These are phyloP conservation scores for Lasiurus cinereus DNA, from an alignment of 2,113 vertebrate genomes.

Conservation along the genomic window DNA sequence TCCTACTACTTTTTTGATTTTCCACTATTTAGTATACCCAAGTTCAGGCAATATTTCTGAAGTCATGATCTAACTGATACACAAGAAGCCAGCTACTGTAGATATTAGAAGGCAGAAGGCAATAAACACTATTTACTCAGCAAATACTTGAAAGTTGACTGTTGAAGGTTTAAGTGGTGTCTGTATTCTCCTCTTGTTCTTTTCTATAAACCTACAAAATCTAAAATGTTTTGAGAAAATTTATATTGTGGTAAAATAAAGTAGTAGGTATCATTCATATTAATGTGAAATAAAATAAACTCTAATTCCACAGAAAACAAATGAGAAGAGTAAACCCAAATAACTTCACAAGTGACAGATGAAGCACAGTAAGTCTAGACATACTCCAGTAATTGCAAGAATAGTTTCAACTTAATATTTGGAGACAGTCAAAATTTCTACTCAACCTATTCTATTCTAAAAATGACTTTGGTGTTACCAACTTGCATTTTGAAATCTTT, in stretches of 20 bases:
- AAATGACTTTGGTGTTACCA: neutral
- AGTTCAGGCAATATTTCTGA: neutral
- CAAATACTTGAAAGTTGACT: conserved; percentile 12
- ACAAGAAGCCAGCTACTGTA: neutral
- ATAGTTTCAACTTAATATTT: neutral
- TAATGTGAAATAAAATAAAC: neutral
- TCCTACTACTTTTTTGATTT: neutral
- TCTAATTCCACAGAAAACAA: conserved; percentile 37
- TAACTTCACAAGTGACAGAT: neutral
- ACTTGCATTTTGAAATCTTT: conserved; percentile 32
- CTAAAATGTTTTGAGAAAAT: neutral
- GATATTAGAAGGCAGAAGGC: neutral
- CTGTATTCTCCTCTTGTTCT: neutral
- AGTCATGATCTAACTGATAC: neutral
- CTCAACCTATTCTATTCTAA: conserved; percentile 10
- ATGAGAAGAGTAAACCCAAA: neutral
- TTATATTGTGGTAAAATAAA: neutral
- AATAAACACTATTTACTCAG: neutral
- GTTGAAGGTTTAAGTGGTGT: neutral
- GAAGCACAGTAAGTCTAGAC: neutral
- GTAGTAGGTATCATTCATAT: neutral
- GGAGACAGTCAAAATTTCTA: neutral
- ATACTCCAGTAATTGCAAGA: neutral
- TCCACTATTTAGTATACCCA: neutral
- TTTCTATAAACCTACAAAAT: neutral